A percentile compares a stretch with the other conserved stretches of the same genome.
phyloP scores from a whole-genome alignment of 2,797 vertebrate species.

The Pantherophis alleghaniensis region DNA sequence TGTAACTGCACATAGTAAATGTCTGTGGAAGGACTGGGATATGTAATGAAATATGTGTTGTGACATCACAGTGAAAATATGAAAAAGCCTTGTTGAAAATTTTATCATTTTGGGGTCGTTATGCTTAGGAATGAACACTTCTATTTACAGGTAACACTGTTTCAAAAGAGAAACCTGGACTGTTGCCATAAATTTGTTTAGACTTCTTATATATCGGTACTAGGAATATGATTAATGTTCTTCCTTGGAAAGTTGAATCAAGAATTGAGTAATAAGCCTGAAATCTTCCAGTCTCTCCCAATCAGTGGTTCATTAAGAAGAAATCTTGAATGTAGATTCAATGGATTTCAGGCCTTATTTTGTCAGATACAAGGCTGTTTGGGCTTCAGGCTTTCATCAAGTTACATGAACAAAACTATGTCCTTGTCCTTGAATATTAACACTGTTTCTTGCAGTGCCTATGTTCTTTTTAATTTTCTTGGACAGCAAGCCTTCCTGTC shows the following conservation, averaged over 20 bases:
- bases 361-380: not conserved
- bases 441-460: not conserved
- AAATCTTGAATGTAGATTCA: not conserved
- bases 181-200: not conserved
- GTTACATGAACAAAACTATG: not conserved
- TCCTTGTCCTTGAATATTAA: not conserved
- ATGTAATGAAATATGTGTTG: not conserved
- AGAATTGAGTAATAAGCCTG: not conserved
- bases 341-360: not conserved
- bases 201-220: not conserved
- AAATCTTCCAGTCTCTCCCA: not conserved
- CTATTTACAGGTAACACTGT: not conserved
- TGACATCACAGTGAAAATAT: not conserved
- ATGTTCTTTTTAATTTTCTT: not conserved
- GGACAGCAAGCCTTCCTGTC: not conserved
- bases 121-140: not conserved
- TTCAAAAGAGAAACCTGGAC: not conserved
- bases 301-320: not conserved
- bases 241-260: not conserved
- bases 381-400: not conserved
- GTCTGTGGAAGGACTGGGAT: not conserved
- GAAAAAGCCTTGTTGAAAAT: not conserved
- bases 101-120: not conserved
- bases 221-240: not conserved
- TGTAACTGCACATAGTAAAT: not conserved